Percentiles rank a stretch among this genome's conserved stretches.
phyloP scores from a whole-genome alignment of 2,113 vertebrate species.

The Pachyramphus minor region DNA sequence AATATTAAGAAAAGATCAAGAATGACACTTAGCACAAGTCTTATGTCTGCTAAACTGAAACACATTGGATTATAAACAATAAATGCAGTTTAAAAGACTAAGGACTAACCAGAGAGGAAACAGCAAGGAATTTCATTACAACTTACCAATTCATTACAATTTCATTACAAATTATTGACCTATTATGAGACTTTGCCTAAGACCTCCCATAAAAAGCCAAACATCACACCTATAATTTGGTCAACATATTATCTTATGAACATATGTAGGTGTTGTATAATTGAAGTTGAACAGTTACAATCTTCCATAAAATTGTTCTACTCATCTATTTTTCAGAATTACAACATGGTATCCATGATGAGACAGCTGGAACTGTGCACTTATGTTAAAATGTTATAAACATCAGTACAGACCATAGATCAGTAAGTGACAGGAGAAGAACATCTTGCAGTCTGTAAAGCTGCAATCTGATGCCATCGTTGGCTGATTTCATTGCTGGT shows the following conservation, averaged over 20 bases:
- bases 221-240: not conserved
- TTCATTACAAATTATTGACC: not conserved
- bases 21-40: not conserved
- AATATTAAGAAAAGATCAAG: not conserved
- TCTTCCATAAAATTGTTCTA: not conserved
- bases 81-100: not conserved
- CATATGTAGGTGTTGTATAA: not conserved
- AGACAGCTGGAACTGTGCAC: not conserved
- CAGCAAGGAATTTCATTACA: not conserved
- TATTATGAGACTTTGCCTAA: not conserved
- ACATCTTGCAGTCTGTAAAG: not conserved
- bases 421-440: not conserved
- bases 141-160: not conserved
- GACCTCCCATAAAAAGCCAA: not conserved
- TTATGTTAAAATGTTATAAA: not conserved
- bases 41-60: not conserved
- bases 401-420: not conserved
- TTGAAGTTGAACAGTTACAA: accelerated
- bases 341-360: not conserved
- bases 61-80: not conserved
- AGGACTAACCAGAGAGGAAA: not conserved
- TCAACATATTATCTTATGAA: not conserved
- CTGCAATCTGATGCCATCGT: accelerated
- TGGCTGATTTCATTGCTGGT: not conserved
- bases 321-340: not conserved